phyloP scores from a whole-genome alignment of 2,888 invertebrate genomes.

The Euphydryas editha region DNA sequence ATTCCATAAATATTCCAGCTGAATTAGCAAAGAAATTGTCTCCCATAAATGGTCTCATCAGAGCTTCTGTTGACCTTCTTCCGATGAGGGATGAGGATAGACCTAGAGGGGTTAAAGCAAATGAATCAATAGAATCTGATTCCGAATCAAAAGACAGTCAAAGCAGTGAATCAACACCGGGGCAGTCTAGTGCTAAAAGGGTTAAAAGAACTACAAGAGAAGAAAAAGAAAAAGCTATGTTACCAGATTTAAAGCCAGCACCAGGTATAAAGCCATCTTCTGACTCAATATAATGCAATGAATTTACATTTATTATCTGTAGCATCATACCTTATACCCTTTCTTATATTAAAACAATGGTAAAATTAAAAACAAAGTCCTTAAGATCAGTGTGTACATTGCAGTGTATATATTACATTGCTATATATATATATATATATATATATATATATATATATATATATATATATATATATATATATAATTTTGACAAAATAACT shows the following conservation, averaged over 20 bases:
- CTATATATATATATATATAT: no score
- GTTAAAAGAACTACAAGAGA: slow-evolving; percentile 76
- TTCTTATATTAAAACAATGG: no score
- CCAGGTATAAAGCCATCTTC: slow-evolving; percentile 80
- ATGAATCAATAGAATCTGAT: slow-evolving; percentile 50
- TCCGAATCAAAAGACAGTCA: slow-evolving; percentile 33
- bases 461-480: no score
- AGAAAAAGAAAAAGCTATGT: slow-evolving; percentile 87
- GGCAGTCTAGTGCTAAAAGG: slow-evolving; percentile 69
- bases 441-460: no score
- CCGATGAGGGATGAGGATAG: slow-evolving; percentile 88
- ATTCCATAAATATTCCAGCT: slow-evolving; percentile 54
- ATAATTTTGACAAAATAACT: no score
- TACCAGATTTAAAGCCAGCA: slow-evolving; percentile 92
- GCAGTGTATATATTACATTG: no score
- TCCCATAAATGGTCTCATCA: slow-evolving; percentile 89
- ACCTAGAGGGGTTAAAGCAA: slow-evolving; percentile 82
- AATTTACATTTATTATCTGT: no score
- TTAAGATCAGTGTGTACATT: no score
- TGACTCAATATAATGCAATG: no score
- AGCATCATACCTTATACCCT: no score
- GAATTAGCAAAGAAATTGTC: slow-evolving; percentile 85
- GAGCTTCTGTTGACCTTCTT: slow-evolving; percentile 91
- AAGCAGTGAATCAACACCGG: slow-evolving; percentile 59
- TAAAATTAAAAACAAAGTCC: no score